Conservation (phyloP, 2,888 invertebrate species). For the Linnaemya tessellans region DNA sequence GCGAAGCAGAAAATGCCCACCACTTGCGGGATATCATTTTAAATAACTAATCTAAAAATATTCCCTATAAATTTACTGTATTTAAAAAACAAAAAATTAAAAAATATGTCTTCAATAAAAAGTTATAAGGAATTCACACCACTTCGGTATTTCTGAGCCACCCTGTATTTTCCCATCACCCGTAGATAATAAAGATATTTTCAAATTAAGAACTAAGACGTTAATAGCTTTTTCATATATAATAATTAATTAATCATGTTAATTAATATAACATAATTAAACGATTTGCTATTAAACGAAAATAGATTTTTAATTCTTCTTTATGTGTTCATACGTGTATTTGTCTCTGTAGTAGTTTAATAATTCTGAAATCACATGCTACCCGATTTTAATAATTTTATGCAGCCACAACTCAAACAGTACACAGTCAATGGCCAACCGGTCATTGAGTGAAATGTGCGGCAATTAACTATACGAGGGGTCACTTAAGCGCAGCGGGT, state of each 20-base stretch:
- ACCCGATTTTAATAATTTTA: neutral
- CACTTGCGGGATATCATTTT: too few species aligned
- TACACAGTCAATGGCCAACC: slow-evolving; percentile 45
- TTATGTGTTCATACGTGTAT: neutral
- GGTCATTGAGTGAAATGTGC: slow-evolving; percentile 9
- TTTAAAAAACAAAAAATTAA: too few species aligned
- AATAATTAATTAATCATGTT: neutral
- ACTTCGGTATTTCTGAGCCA: too few species aligned
- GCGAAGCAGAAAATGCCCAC: too few species aligned
- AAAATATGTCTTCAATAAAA: too few species aligned
- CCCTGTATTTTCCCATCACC: too few species aligned
- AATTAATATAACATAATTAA: neutral
- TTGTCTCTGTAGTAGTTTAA: neutral
- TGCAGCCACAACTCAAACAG: slow-evolving; percentile 9
- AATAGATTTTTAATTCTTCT: neutral
- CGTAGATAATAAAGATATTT: too few species aligned
- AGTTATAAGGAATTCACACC: too few species aligned
- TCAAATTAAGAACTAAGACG: too few species aligned
- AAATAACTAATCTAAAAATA: too few species aligned
- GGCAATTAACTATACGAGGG: neutral
- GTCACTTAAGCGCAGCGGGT: neutral
- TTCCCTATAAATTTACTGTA: too few species aligned
- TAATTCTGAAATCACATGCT: neutral
- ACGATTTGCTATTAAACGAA: neutral
- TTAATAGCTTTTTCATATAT: neutral